Percentiles rank a stretch among this genome's conserved stretches.
Evolutionary conservation across 2,113 vertebrate genomes (phyloP).

Genomic region (Ascaphus truei): DNA sequence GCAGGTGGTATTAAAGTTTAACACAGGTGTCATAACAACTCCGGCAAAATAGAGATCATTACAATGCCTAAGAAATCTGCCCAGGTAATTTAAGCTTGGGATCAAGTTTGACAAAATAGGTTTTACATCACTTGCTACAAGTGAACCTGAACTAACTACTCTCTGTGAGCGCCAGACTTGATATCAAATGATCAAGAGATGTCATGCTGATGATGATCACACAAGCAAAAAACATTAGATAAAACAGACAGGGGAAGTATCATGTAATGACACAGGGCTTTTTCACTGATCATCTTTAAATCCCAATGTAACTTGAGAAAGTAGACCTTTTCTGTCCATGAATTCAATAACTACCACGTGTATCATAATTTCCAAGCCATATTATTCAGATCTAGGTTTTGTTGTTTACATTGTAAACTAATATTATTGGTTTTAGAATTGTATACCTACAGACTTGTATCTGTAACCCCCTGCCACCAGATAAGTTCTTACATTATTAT

Average conservation of each 20-base stretch:
- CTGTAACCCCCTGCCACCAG: too few species aligned
- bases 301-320: background rate
- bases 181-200: conserved; percentile 15
- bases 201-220: background rate
- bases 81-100: conserved; percentile 19
- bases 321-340: background rate
- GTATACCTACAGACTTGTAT: too few species aligned
- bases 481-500: too few species aligned
- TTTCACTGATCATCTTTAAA: background rate
- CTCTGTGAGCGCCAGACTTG: background rate
- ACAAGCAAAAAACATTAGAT: background rate
- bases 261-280: background rate
- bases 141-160: conserved; percentile 9
- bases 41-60: conserved; percentile 22
- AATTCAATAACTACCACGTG: background rate
- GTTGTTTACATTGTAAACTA: too few species aligned
- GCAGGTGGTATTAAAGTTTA: conserved; percentile 26
- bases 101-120: conserved; percentile 16
- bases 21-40: conserved; percentile 37
- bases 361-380: too few species aligned
- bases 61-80: conserved; percentile 17
- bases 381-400: too few species aligned
- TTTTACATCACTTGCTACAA: background rate
- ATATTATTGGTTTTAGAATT: too few species aligned
- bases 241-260: conserved; percentile 2